Conservation (phyloP, 2,888 invertebrate genomes). For the Drosophila acutilabella region DNA sequence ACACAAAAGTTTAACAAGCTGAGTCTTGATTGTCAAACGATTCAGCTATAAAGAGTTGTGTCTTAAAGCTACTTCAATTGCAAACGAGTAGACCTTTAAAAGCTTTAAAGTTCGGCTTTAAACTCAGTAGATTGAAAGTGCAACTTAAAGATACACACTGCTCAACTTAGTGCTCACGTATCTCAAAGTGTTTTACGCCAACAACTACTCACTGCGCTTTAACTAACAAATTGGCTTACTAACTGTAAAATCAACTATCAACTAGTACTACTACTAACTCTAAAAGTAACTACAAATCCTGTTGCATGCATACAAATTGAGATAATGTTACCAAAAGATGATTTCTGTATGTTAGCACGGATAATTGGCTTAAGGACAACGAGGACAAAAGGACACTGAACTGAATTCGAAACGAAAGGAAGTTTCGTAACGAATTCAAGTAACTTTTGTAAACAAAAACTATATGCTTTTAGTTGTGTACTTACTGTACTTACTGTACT, state of each 20-base stretch:
- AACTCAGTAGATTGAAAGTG: neutral
- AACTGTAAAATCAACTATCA: neutral
- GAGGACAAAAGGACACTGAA: constrained; percentile 14
- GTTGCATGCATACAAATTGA: constrained; percentile 42
- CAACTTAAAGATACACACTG: constrained; percentile 27
- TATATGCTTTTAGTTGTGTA: constrained; percentile 61
- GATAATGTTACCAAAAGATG: neutral
- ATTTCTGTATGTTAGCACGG: constrained; percentile 43
- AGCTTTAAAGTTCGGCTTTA: neutral
- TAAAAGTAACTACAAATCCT: constrained; percentile 12
- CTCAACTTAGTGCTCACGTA: constrained; percentile 66
- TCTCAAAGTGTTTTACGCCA: constrained; percentile 5
- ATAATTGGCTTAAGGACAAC: constrained; percentile 41
- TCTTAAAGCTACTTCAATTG: too few relatives aligned
- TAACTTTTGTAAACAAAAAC: constrained; percentile 21
- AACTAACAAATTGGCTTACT: constrained; percentile 54
- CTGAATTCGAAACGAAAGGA: neutral
- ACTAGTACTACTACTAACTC: constrained; percentile 7
- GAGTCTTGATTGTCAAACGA: too few relatives aligned
- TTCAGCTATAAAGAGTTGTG: too few relatives aligned
- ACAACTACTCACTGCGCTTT: constrained; percentile 6
- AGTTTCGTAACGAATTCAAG: neutral
- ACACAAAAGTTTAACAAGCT: too few relatives aligned
- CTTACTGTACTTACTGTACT: constrained; percentile 50
- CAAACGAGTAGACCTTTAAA: too few relatives aligned